A percentile compares a stretch with the other conserved stretches of the same genome.
phyloP scores from a whole-genome alignment of 2,113 vertebrate species.

The Salvelinus alpinus region DNA sequence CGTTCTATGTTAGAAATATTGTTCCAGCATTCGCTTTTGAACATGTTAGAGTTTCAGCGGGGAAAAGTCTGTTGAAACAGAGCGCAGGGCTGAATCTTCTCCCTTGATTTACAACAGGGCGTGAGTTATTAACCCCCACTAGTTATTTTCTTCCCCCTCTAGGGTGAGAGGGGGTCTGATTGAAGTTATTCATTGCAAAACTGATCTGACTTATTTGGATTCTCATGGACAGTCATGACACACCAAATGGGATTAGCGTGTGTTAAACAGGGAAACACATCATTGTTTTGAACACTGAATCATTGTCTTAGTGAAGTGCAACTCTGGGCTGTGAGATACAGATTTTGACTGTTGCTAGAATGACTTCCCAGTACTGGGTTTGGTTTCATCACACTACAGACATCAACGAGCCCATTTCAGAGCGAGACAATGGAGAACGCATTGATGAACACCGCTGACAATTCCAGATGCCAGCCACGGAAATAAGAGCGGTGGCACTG shows the following conservation, averaged over 20 bases:
- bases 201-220: too few relatives aligned
- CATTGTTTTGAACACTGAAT: conserved; percentile 60
- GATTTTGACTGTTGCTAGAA: conserved; percentile 10
- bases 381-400: conserved; percentile 4
- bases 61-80: too few relatives aligned
- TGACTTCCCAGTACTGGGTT: conserved; percentile 1
- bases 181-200: too few relatives aligned
- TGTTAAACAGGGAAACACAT: conserved; percentile 58
- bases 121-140: too few relatives aligned
- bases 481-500: conserved; percentile 37
- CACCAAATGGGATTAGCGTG: conserved; percentile 60
- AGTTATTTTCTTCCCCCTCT: too few relatives aligned
- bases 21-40: too few relatives aligned
- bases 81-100: too few relatives aligned
- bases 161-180: too few relatives aligned
- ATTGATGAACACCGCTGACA: conserved; percentile 57
- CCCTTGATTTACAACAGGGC: too few relatives aligned
- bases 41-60: too few relatives aligned
- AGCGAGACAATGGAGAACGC: conserved; percentile 35
- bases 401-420: conserved; percentile 24
- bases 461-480: conserved; percentile 44
- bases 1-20: too few relatives aligned
- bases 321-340: conserved; percentile 18
- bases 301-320: conserved; percentile 38
- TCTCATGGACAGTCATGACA: neutral